These are phyloP conservation scores for Orthosia cruda DNA, from an alignment of 2,888 invertebrate species.

Conservation along the genomic window DNA sequence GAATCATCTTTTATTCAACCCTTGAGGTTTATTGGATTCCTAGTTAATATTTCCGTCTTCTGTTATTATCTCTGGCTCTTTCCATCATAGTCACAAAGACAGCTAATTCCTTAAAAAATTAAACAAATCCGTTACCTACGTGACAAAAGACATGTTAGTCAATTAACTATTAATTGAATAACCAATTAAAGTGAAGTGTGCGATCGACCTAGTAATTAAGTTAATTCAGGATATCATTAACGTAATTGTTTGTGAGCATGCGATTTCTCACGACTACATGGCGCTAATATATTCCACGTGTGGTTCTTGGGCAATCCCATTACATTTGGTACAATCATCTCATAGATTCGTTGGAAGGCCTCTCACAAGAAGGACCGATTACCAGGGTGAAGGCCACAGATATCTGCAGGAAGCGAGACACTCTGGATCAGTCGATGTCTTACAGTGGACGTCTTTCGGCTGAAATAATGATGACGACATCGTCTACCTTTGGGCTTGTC, in stretches of 20 bases:
- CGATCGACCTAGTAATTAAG: constrained; percentile 32
- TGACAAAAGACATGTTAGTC: constrained; percentile 43
- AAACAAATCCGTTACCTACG: constrained; percentile 42
- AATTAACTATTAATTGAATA: constrained; percentile 46
- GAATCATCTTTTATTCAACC: no score
- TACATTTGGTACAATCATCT: neutral
- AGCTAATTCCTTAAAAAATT: neutral
- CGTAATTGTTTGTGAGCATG: constrained; percentile 43
- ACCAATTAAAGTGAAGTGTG: constrained; percentile 43
- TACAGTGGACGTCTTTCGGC: no score
- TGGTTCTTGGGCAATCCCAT: neutral
- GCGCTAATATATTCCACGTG: neutral
- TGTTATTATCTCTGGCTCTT: neutral
- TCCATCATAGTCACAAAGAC: neutral
- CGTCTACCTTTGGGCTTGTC: no score
- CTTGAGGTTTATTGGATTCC: no score
- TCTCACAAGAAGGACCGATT: neutral
- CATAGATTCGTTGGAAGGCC: neutral
- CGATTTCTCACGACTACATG: constrained; percentile 45
- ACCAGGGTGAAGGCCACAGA: no score
- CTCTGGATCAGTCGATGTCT: no score
- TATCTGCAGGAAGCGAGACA: no score
- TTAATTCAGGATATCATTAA: constrained; percentile 24
- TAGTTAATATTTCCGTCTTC: no score
- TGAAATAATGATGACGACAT: no score